Evolutionary conservation across 2,113 vertebrate species (phyloP).

Genomic region (Tringa solitaria): DNA sequence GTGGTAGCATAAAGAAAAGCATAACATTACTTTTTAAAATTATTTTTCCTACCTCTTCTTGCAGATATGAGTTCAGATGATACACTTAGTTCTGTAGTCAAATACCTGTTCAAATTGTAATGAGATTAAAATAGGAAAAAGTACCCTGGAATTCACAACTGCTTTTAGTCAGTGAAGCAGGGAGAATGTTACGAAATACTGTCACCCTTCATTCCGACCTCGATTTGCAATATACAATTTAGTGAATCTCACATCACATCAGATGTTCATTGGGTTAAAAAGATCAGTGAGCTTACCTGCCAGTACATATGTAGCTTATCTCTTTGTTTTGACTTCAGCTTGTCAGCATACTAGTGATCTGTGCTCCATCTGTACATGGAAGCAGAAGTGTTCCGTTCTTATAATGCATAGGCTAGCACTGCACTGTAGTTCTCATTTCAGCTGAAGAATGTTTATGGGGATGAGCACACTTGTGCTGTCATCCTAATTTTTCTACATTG

Average conservation of each 20-base stretch:
- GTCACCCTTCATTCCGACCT: slow-evolving; percentile 48
- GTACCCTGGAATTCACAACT: neutral
- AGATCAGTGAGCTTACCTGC: slow-evolving; percentile 59
- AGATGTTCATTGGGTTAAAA: slow-evolving; percentile 58
- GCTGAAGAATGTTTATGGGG: slow-evolving; percentile 34
- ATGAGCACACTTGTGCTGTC: slow-evolving; percentile 39
- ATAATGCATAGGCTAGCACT: neutral
- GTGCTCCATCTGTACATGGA: slow-evolving; percentile 15
- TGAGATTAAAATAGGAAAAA: neutral
- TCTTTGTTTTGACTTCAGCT: slow-evolving; percentile 40
- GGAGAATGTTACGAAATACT: neutral
- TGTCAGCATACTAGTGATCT: slow-evolving; percentile 45
- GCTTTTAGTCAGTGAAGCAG: neutral
- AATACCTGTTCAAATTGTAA: neutral
- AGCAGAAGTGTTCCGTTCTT: neutral
- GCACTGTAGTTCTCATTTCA: slow-evolving; percentile 12
- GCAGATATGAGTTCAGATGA: neutral
- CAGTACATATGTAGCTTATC: slow-evolving; percentile 30
- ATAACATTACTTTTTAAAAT: neutral
- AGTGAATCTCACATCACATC: slow-evolving; percentile 35
- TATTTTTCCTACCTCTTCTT: neutral
- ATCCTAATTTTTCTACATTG: slow-evolving; percentile 51
- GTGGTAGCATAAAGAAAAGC: neutral
- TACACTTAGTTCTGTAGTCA: neutral
- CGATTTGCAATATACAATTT: slow-evolving; percentile 46